Evolutionary conservation across 2,797 vertebrate genomes (phyloP), one percentile per base, ranked within the genome.

Genomic region (Xenopus petersii): DNA sequence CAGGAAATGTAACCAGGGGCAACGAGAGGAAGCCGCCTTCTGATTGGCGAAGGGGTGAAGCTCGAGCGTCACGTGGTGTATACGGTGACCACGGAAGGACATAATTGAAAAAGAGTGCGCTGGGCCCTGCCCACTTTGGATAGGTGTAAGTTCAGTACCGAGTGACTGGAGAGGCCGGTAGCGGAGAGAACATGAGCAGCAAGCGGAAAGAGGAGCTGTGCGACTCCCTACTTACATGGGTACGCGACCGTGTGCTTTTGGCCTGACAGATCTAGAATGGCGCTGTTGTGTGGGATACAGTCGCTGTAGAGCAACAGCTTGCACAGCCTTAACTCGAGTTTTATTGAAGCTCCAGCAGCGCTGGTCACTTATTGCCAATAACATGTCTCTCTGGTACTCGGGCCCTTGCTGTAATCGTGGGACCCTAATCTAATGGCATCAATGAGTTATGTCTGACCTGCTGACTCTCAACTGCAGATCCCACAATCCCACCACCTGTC

Each of bases 201-300:
- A 26, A 54, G 69, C 71, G 64, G 69, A 66, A 46, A 67, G 64
- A n/a, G 48, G 69, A 77, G 70, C 64, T 42, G 15, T 55, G 64
- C 13, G 75, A 77, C 70, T 63, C 75, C 56, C 75, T 77, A 64
- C 69, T 77, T 10, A 77, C 75, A 77, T 77, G 75, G 75, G 75
- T 77, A 72, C 4, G 26, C 26, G 26, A 30, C 21, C 21, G 21
- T 21, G 21, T 30, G 26, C 26, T 30, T 30, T 30, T 30, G 26
- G 26, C 4, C 26, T 30, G 26, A 30, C 26, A 30, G 26, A 30
- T 2, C 2, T 30, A 30, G 2, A 30, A 30, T 30, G 26, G 26
- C 26, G 26, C 26, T 30, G 26, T 30, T 30, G 26, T 30, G 26
- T 30, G 4, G 26, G 26, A 30, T 2, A 30, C 26, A 30, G 26